Evolutionary conservation across 2,888 invertebrate species (phyloP), one percentile per base, ranked within the genome.

Genomic region (Cryptosula pallasiana): DNA sequence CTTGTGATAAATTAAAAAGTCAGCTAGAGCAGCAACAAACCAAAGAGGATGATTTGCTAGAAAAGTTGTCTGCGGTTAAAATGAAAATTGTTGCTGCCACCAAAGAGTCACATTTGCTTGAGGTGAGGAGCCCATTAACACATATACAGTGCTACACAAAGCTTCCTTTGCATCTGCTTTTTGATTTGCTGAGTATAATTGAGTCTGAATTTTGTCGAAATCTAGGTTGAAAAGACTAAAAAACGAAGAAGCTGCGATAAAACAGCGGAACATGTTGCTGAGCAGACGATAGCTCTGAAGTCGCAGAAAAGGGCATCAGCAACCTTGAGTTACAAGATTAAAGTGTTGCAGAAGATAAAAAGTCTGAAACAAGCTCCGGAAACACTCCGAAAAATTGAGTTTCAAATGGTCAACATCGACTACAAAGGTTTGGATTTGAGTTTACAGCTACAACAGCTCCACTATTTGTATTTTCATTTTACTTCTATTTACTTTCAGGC

Each of bases 361-460:
- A 63, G 63, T 63, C 63, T 63, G 5, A 63, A 63, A 32, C 63
- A 63, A n/a, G 20, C 63, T 13, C 32, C 63, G 32, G 63, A 63
- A 13, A 63, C 63, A 9, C 3, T 63, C 2, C 20, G 63, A 32
- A 63, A 63, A 32, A 63, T 63, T 9, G 63, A 63, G 34, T 63
- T 63, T n/a, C 25, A 63, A 27, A 63, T 63, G 32, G 32, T 63
- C 20, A 63, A 63, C 63, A 63, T 63, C 5, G 63, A 63, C 63
- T 63, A 63, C 27, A 63, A 63, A 63, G 63, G 63, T 63, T 5
- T 13, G 63, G 45, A 45, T n/a, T n/a, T n/a, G n/a, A n/a, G n/a
- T n/a, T n/a, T n/a, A n/a, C n/a, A n/a, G n/a, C n/a, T n/a, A n/a
- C n/a, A n/a, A n/a, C n/a, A n/a, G n/a, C n/a, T n/a, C n/a, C n/a